A percentile compares a stretch with the other conserved stretches of the same genome.
Conservation (phyloP, 2,113 vertebrate species). For the Oreochromis spilurus region DNA sequence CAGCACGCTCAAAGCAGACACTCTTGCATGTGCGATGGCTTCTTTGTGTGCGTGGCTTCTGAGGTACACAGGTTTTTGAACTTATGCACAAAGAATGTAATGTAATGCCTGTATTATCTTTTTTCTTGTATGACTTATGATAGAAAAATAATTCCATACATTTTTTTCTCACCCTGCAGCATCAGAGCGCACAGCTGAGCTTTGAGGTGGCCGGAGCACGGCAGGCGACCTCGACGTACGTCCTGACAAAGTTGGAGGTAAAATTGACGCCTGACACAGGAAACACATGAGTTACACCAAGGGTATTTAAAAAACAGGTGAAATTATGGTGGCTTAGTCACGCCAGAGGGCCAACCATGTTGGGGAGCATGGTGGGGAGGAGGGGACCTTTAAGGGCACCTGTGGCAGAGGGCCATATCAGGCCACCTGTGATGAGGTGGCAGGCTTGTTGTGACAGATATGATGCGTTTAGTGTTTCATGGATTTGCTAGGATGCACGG, state of each 20-base stretch:
- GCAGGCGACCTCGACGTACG: constrained; percentile 82
- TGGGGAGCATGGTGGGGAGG: neutral
- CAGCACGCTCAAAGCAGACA: too few relatives aligned
- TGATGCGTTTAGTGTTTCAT: neutral
- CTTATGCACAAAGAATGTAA: neutral
- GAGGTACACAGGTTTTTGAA: neutral
- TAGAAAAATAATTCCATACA: neutral
- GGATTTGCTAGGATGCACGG: neutral
- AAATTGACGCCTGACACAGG: constrained; percentile 77
- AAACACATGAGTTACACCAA: neutral
- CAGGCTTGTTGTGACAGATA: neutral
- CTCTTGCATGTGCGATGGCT: too few relatives aligned
- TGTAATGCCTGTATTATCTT: neutral
- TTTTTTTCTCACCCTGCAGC: constrained; percentile 78
- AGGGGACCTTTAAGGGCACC: neutral
- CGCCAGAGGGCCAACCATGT: neutral
- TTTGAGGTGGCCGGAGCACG: constrained; percentile 70
- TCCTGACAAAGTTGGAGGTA: constrained; percentile 91
- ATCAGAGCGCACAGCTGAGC: constrained; percentile 80
- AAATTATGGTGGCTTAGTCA: neutral
- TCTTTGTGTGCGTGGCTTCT: too few relatives aligned
- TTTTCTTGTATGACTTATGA: neutral
- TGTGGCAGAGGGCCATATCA: neutral
- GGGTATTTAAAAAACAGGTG: neutral
- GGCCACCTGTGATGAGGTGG: neutral